Evolutionary conservation across 2,113 vertebrate species (phyloP).

Genomic region (Himantopus leucocephalus): DNA sequence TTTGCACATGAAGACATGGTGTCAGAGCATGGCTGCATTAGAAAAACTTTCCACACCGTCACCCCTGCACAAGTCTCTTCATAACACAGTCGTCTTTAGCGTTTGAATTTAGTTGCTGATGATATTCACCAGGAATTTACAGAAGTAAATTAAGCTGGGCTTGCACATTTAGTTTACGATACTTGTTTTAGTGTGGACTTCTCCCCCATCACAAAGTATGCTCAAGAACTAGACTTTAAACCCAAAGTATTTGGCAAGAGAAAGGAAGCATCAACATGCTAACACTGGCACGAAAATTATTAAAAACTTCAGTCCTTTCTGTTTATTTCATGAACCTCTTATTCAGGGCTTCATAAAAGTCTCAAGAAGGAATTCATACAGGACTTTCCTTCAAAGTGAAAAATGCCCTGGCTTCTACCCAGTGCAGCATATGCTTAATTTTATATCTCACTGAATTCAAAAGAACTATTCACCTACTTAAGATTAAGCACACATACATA

Average conservation of each 20-base stretch:
- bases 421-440: not conserved
- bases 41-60: not conserved
- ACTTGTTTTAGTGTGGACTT: not conserved
- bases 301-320: not conserved
- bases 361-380: not conserved
- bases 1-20: rapidly evolving
- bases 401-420: not conserved
- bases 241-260: not conserved
- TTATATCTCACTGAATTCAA: not conserved
- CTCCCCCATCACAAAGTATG: not conserved
- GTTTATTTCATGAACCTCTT: not conserved
- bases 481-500: not conserved
- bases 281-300: not conserved
- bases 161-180: not conserved
- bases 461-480: not conserved
- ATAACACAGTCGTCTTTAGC: not conserved
- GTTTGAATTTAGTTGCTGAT: not conserved
- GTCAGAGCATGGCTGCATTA: not conserved
- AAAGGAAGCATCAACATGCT: not conserved
- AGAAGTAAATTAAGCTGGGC: not conserved
- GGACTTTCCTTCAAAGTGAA: not conserved
- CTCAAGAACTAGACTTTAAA: not conserved
- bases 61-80: not conserved
- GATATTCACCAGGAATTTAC: constrained; percentile 3
- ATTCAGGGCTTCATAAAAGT: not conserved